Conservation (phyloP, 2,797 vertebrate species). For the Agapornis canus region DNA sequence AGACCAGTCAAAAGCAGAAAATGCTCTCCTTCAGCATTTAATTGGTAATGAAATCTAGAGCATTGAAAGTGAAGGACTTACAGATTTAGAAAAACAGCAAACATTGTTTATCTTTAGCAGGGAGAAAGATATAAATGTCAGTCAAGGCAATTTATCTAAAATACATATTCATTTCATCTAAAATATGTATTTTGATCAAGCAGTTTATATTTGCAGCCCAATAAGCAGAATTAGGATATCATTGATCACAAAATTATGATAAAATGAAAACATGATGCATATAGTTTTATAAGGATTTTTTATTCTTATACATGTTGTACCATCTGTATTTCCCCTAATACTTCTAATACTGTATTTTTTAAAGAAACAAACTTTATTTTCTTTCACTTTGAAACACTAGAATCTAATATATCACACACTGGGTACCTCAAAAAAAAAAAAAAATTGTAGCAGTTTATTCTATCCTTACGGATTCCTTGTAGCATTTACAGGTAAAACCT, state of each 20-base stretch:
- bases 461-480: conserved; percentile 24
- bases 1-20: not conserved
- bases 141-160: not conserved
- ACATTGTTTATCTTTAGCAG: not conserved
- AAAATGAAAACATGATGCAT: not conserved
- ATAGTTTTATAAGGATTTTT: not conserved
- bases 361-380: conserved; percentile 54
- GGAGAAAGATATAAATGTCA: not conserved
- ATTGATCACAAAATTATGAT: conserved; percentile 10
- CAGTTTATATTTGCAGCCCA: not conserved
- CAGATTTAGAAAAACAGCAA: not conserved
- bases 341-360: conserved; percentile 19
- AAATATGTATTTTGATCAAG: not conserved
- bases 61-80: not conserved
- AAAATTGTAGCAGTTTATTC: conserved; percentile 41
- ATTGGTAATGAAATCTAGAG: not conserved
- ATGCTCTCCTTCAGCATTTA: not conserved
- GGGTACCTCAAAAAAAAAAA: conserved; percentile 8
- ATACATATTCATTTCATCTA: not conserved
- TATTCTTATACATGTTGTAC: not conserved
- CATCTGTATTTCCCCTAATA: not conserved
- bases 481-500: conserved; percentile 41
- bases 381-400: conserved; percentile 45
- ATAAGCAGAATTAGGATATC: not conserved
- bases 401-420: conserved; percentile 23